Percentiles rank a stretch among this genome's conserved stretches.
These are phyloP conservation scores for Drosophila pectinifera DNA, from an alignment of 1,140 invertebrate genomes.

Conservation along the genomic window DNA sequence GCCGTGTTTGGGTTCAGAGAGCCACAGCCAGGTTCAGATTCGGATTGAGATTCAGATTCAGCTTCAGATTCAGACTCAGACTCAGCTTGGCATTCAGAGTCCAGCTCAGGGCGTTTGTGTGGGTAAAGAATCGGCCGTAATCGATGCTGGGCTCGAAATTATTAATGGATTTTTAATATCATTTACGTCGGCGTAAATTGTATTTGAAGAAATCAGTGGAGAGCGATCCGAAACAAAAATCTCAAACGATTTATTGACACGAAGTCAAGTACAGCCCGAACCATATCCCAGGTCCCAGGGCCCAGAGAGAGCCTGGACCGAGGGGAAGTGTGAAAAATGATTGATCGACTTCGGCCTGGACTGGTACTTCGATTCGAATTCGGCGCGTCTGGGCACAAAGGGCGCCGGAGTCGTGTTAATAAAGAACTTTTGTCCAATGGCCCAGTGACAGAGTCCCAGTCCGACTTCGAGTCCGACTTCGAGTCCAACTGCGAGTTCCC, in stretches of 20 bases:
- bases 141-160: constrained; percentile 66
- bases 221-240: constrained; percentile 36
- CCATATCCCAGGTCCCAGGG: not conserved
- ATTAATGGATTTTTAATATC: constrained; percentile 84
- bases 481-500: no score
- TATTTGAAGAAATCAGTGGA: constrained; percentile 59
- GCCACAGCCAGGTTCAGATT: constrained; percentile 6
- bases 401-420: constrained; percentile 65
- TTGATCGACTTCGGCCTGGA: constrained; percentile 78
- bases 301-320: constrained; percentile 1
- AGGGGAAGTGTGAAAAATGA: constrained; percentile 77
- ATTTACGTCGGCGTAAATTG: constrained; percentile 80
- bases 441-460: constrained; percentile 2
- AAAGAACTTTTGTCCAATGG: constrained; percentile 61
- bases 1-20: constrained; percentile 10
- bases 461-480: not conserved
- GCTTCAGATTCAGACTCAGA: not conserved
- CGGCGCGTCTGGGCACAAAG: constrained; percentile 54
- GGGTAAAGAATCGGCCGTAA: constrained; percentile 50
- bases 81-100: not conserved
- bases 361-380: constrained; percentile 21
- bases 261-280: constrained; percentile 72
- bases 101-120: constrained; percentile 11
- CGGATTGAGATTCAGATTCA: constrained; percentile 2
- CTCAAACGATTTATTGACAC: constrained; percentile 82